Evolutionary conservation across 2,113 vertebrate genomes (phyloP).

Genomic region (Xyrauchen texanus): DNA sequence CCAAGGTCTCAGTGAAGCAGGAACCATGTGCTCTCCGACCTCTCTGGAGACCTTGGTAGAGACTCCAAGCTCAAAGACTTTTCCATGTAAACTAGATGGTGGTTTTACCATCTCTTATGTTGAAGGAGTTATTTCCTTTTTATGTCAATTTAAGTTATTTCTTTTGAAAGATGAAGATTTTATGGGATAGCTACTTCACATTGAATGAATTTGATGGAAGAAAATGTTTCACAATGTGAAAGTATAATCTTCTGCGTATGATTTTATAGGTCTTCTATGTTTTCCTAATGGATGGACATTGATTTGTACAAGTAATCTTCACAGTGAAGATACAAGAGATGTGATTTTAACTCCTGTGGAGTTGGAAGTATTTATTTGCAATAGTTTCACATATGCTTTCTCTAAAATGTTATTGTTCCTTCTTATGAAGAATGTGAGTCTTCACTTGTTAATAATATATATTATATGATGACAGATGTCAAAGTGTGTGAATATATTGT

Average conservation of each 20-base stretch:
- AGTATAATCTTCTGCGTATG: background rate
- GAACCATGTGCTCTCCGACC: slow-evolving; percentile 27
- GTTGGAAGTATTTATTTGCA: slow-evolving; percentile 25
- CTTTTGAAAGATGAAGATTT: background rate
- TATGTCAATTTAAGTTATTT: background rate
- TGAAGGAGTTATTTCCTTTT: slow-evolving; percentile 1
- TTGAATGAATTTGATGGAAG: background rate
- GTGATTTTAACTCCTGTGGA: slow-evolving; percentile 50
- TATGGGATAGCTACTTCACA: background rate
- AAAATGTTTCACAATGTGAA: slow-evolving; percentile 24
- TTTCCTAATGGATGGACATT: slow-evolving; percentile 15
- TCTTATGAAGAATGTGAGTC: slow-evolving; percentile 49
- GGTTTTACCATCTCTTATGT: slow-evolving; percentile 40
- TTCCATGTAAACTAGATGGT: slow-evolving; percentile 45
- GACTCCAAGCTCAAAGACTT: slow-evolving; percentile 15
- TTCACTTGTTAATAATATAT: background rate
- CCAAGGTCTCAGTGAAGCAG: slow-evolving; percentile 58
- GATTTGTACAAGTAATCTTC: slow-evolving; percentile 37
- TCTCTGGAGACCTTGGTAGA: slow-evolving; percentile 80
- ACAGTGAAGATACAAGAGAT: slow-evolving; percentile 39
- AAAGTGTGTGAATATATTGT: background rate
- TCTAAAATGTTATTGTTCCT: slow-evolving; percentile 22
- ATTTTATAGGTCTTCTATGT: background rate
- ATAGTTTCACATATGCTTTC: background rate
- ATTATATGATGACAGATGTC: background rate